Conservation (phyloP, 2,888 invertebrate species). For the Agonopterix alstromeriana region DNA sequence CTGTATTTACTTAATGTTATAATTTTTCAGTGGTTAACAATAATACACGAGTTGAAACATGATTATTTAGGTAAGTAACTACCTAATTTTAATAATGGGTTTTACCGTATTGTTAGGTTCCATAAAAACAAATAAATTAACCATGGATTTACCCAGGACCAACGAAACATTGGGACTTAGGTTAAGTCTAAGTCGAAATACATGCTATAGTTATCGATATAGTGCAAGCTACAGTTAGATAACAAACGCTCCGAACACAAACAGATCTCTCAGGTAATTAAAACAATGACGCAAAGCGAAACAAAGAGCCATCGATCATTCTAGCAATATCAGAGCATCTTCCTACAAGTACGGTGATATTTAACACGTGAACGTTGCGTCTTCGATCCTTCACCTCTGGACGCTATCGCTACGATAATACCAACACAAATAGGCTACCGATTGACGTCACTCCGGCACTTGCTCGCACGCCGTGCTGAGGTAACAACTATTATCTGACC, state of each 20-base stretch:
- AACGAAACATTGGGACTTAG: too few relatives aligned
- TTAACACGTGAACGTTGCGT: slow-evolving; percentile 50
- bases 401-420: slow-evolving; percentile 43
- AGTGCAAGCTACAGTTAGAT: too few relatives aligned
- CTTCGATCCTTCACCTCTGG: slow-evolving; percentile 61
- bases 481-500: slow-evolving; percentile 24
- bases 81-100: too few relatives aligned
- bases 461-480: slow-evolving; percentile 32
- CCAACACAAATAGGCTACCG: slow-evolving; percentile 46
- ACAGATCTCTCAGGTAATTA: slow-evolving; percentile 11
- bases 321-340: slow-evolving; percentile 24
- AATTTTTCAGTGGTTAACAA: too few relatives aligned
- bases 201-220: too few relatives aligned
- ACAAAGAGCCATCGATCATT: slow-evolving; percentile 66
- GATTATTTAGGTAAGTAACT: too few relatives aligned
- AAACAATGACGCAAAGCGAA: slow-evolving; percentile 9
- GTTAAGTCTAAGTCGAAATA: too few relatives aligned
- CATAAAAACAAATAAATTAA: too few relatives aligned
- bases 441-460: slow-evolving; percentile 56
- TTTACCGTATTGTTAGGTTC: too few relatives aligned
- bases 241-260: not conserved
- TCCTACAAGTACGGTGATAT: slow-evolving; percentile 39
- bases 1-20: too few relatives aligned
- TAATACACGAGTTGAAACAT: too few relatives aligned
- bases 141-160: too few relatives aligned